A percentile compares a stretch with the other conserved stretches of the same genome.
phyloP scores from a whole-genome alignment of 2,797 vertebrate species.

The Poeciliopsis infans region DNA sequence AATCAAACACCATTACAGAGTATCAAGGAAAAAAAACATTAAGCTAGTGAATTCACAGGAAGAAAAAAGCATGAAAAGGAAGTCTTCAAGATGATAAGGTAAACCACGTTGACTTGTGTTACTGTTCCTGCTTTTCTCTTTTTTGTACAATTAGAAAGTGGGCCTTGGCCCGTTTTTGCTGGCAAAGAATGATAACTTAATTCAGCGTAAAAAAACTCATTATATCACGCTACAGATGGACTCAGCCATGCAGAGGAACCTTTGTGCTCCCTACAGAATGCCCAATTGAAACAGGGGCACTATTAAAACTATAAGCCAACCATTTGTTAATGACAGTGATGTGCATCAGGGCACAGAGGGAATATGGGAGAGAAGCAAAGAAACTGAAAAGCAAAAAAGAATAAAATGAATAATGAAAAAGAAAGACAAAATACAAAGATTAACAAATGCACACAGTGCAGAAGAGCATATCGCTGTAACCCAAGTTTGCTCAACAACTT shows the following conservation, averaged over 20 bases:
- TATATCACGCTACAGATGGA: slow-evolving; percentile 87
- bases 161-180: slow-evolving; percentile 80
- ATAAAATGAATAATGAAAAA: slow-evolving; percentile 29
- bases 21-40: background rate
- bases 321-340: slow-evolving; percentile 61
- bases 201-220: slow-evolving; percentile 88
- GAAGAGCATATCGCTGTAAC: slow-evolving; percentile 16
- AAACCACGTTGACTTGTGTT: slow-evolving; percentile 38
- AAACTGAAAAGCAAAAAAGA: slow-evolving; percentile 22
- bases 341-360: slow-evolving; percentile 42
- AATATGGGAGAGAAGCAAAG: slow-evolving; percentile 25
- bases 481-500: slow-evolving; percentile 47
- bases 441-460: slow-evolving; percentile 34
- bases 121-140: slow-evolving; percentile 27
- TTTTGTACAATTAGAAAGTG: slow-evolving; percentile 79
- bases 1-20: background rate
- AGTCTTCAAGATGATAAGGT: slow-evolving; percentile 8
- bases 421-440: slow-evolving; percentile 9
- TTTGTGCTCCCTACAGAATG: slow-evolving; percentile 67
- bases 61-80: background rate
- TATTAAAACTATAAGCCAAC: slow-evolving; percentile 53
- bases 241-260: slow-evolving; percentile 82
- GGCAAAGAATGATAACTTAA: slow-evolving; percentile 86
- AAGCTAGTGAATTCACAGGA: background rate
- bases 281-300: slow-evolving; percentile 58